Evolutionary conservation across 1,140 invertebrate genomes (phyloP).

Genomic region (Trichogramma pretiosum): DNA sequence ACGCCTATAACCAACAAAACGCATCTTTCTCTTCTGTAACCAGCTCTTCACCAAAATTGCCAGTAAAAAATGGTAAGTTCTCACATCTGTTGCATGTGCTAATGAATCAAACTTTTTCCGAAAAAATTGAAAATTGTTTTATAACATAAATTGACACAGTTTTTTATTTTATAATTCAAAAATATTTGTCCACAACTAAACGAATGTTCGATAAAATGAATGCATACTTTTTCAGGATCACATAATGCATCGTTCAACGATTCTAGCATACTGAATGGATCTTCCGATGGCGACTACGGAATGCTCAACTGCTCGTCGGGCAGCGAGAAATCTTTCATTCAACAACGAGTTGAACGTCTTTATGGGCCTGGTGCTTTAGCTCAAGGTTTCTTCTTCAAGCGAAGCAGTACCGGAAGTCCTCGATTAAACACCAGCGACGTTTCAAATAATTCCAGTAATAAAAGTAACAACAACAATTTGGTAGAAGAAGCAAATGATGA

Average conservation of each 20-base stretch:
- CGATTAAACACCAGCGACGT: conserved; percentile 34
- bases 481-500: conserved; percentile 34
- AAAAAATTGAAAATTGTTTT: too few relatives aligned
- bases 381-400: conserved; percentile 66
- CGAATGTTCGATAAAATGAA: neutral
- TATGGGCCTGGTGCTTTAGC: conserved; percentile 78
- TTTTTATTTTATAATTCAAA: too few relatives aligned
- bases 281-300: conserved; percentile 9
- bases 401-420: conserved; percentile 20
- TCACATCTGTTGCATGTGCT: neutral
- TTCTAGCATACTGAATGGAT: conserved; percentile 32
- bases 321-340: conserved; percentile 72
- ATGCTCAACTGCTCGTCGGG: conserved; percentile 25
- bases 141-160: too few relatives aligned
- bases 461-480: conserved; percentile 33
- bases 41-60: conserved; percentile 30
- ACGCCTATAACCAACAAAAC: conserved; percentile 34
- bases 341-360: conserved; percentile 75
- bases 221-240: conserved; percentile 24
- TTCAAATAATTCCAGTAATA: conserved; percentile 40
- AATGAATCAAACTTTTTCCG: too few relatives aligned
- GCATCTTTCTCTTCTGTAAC: conserved; percentile 32
- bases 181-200: neutral
- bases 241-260: conserved; percentile 30
- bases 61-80: conserved; percentile 24